Conservation (phyloP, 2,888 invertebrate species). For the Allygus modestus region DNA sequence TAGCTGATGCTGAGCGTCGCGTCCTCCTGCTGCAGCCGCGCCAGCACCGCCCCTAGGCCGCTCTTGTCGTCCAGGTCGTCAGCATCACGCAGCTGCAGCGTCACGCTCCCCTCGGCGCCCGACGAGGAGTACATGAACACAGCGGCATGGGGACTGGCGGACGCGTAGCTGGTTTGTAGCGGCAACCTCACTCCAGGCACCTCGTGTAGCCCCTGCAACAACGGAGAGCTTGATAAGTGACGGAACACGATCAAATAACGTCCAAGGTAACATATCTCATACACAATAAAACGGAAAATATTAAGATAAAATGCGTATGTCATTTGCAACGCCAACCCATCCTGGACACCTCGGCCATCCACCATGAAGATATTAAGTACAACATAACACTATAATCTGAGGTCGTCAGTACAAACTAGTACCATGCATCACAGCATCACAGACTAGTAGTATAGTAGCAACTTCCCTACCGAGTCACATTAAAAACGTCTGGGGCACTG, state of each 20-base stretch:
- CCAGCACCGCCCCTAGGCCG: slow-evolving; percentile 74
- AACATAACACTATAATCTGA: too few species aligned
- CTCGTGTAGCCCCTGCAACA: slow-evolving; percentile 69
- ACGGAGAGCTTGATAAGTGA: neutral
- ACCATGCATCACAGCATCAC: too few species aligned
- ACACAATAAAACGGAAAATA: too few species aligned
- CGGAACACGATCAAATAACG: slow-evolving; percentile 8
- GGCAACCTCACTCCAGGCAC: slow-evolving; percentile 71
- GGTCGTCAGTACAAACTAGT: too few species aligned
- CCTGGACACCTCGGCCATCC: too few species aligned
- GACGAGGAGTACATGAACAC: slow-evolving; percentile 85
- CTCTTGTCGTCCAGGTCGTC: slow-evolving; percentile 73
- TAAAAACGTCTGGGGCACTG: too few species aligned
- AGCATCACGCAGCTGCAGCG: slow-evolving; percentile 81
- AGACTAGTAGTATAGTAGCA: too few species aligned
- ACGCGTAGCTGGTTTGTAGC: slow-evolving; percentile 70
- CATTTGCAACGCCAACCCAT: too few species aligned
- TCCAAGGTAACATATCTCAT: too few species aligned
- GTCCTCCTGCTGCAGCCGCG: slow-evolving; percentile 78
- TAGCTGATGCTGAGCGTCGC: slow-evolving; percentile 84
- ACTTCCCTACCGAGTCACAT: too few species aligned
- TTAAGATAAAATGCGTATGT: too few species aligned
- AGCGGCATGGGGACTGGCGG: slow-evolving; percentile 73
- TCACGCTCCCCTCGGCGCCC: slow-evolving; percentile 80
- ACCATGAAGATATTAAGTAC: too few species aligned